Percentiles rank a stretch among this genome's conserved stretches.
Conservation (phyloP, 2,113 vertebrate species). For the Colossoma macropomum region DNA sequence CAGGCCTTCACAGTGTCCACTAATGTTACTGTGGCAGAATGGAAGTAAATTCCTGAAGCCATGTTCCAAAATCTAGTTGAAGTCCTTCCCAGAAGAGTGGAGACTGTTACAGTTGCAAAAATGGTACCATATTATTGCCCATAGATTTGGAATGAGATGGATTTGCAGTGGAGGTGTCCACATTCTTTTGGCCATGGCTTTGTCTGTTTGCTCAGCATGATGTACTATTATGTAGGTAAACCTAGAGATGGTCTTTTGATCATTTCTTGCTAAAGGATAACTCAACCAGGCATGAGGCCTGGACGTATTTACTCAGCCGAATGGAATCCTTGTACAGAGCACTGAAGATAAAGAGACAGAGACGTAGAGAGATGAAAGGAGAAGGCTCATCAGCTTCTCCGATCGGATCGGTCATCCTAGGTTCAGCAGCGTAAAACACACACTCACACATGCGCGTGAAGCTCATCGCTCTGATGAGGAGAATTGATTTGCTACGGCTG, state of each 20-base stretch:
- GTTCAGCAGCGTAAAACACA: background rate
- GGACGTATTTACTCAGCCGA: background rate
- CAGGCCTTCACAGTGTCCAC: no score
- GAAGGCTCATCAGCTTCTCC: constrained; percentile 2
- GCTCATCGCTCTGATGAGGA: constrained; percentile 19
- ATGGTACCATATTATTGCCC: no score
- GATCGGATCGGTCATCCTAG: background rate
- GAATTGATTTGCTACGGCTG: constrained; percentile 29
- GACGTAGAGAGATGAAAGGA: constrained; percentile 17
- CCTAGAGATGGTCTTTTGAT: background rate
- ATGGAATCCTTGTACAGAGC: constrained; percentile 23
- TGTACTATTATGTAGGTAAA: constrained; percentile 12
- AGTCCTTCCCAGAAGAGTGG: no score
- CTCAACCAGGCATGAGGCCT: background rate
- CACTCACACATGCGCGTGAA: background rate
- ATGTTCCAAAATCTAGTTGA: no score
- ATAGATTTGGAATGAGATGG: no score
- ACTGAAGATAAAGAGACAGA: background rate
- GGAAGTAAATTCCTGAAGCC: no score
- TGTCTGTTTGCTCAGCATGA: constrained; percentile 4
- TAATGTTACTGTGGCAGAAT: no score
- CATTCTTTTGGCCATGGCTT: background rate
- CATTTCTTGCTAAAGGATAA: background rate
- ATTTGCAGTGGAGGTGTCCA: background rate
- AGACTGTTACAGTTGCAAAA: no score